Percentiles rank a stretch among this genome's conserved stretches.
These are phyloP conservation scores for Isaurus tuberculatus DNA, from an alignment of 92 coral and sea anemone genomes.

Conservation along the genomic window DNA sequence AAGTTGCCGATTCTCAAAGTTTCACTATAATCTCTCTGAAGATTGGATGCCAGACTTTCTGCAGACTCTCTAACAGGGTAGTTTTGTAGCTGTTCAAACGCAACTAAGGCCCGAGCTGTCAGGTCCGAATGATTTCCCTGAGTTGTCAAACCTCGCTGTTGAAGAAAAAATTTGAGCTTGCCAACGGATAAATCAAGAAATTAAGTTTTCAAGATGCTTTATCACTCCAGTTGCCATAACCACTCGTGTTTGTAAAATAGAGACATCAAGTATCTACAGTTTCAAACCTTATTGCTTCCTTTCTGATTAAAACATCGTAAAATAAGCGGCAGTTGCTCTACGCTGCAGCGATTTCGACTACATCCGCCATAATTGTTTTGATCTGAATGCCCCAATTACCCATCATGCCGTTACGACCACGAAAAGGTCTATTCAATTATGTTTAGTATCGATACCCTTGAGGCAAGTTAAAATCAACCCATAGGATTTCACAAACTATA, in stretches of 20 bases:
- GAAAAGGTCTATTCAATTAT: constrained; percentile 10
- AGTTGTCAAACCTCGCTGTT: not conserved
- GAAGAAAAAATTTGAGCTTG: constrained; percentile 1
- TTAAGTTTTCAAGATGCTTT: not conserved
- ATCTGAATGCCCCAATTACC: constrained; percentile 7
- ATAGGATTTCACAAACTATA: too few species aligned
- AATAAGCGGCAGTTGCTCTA: constrained; percentile 1
- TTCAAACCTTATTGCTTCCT: not conserved
- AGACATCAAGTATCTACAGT: constrained; percentile 1
- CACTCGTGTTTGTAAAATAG: not conserved
- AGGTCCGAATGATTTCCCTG: constrained; percentile 9
- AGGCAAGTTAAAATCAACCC: too few species aligned
- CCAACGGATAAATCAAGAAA: constrained; percentile 7
- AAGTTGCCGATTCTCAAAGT: not conserved
- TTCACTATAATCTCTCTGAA: constrained; percentile 6
- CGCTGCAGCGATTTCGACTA: not conserved
- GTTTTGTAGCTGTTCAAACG: constrained; percentile 8
- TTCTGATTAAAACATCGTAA: not conserved
- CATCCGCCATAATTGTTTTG: not conserved
- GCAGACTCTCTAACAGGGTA: constrained; percentile 3
- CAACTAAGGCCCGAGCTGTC: constrained; percentile 11
- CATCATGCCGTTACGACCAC: not conserved
- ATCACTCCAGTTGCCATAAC: constrained; percentile 7
- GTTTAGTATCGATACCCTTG: too few species aligned
- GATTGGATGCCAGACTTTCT: not conserved